These are phyloP conservation scores for Musca vetustissima DNA, from an alignment of 1,140 invertebrate species.

Conservation along the genomic window DNA sequence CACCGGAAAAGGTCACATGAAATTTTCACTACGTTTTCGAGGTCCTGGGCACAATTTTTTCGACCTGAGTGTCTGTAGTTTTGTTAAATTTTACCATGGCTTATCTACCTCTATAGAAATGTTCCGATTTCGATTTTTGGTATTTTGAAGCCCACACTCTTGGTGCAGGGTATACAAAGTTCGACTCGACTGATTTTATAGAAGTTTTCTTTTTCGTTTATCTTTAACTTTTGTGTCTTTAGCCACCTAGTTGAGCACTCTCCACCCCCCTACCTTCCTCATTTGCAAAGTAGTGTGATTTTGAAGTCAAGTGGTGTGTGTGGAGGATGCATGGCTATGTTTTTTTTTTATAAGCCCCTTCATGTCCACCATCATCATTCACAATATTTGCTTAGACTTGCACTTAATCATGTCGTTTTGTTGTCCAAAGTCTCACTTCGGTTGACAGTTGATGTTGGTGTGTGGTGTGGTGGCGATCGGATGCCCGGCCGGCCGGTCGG, in stretches of 20 bases:
- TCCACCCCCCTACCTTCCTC: neutral
- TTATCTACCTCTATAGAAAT: too few species aligned
- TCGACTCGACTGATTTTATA: too few species aligned
- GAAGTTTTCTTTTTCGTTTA: neutral
- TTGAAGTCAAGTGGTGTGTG: neutral
- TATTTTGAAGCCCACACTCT: too few species aligned
- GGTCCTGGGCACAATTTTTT: too few species aligned
- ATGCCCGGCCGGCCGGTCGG: neutral
- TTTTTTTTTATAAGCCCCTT: neutral
- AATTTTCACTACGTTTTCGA: too few species aligned
- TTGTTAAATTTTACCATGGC: too few species aligned
- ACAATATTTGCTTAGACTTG: constrained; percentile 18
- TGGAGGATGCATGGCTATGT: neutral
- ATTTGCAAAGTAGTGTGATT: neutral
- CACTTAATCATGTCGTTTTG: constrained; percentile 24
- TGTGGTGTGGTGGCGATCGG: too few species aligned
- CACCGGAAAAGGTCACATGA: too few species aligned
- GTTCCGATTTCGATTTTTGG: too few species aligned
- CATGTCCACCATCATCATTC: constrained; percentile 13
- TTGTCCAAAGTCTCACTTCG: constrained; percentile 20
- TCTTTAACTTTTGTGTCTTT: too few species aligned
- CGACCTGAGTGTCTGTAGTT: too few species aligned
- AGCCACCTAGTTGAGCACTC: neutral
- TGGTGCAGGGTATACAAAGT: too few species aligned
- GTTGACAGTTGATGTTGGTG: constrained; percentile 12